phyloP scores from a whole-genome alignment of 2,797 vertebrate genomes.

The Agapornis canus region DNA sequence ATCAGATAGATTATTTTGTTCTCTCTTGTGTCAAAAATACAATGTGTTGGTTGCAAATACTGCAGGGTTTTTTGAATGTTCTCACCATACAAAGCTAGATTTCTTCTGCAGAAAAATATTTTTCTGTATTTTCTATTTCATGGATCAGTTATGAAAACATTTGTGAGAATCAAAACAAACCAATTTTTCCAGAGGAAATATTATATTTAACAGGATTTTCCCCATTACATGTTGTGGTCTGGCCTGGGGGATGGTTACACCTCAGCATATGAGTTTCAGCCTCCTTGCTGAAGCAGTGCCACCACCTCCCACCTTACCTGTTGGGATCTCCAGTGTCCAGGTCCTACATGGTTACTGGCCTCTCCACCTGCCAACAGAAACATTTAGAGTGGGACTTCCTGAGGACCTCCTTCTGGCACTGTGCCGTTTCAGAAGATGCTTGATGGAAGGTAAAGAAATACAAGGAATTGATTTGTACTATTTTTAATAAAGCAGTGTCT shows the following conservation, averaged over 20 bases:
- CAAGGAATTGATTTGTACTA: neutral
- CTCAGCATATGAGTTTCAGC: neutral
- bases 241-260: neutral
- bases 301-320: rapidly evolving
- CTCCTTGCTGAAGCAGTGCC: neutral
- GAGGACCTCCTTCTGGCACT: neutral
- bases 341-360: rapidly evolving
- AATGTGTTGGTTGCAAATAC: neutral
- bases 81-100: neutral
- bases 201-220: neutral
- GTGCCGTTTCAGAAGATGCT: neutral
- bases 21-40: neutral
- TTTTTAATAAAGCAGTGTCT: neutral
- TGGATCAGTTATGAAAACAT: neutral
- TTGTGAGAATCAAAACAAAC: neutral
- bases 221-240: neutral
- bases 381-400: neutral
- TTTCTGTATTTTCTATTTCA: neutral
- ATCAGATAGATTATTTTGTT: neutral
- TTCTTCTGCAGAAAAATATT: neutral
- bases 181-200: neutral
- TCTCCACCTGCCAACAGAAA: rapidly evolving
- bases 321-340: neutral
- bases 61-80: neutral
- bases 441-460: neutral